phyloP scores from a whole-genome alignment of 2,113 vertebrate species.

The Onychostruthus taczanowskii region DNA sequence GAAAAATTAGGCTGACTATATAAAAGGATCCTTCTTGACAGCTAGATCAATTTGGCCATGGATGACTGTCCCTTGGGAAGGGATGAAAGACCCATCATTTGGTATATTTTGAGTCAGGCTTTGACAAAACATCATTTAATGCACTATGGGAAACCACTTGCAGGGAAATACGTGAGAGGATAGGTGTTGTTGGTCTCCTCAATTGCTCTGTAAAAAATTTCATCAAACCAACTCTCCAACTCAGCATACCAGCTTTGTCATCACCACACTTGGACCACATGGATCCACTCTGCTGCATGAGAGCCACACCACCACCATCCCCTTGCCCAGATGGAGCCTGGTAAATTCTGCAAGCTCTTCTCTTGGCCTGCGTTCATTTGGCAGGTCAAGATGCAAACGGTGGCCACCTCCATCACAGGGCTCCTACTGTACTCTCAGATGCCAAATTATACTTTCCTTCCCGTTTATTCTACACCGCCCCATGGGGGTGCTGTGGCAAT shows the following conservation, averaged over 20 bases:
- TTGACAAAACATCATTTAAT: not conserved
- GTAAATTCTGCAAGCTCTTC: not conserved
- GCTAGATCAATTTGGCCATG: slow-evolving; percentile 1
- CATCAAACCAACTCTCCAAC: not conserved
- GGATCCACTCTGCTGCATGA: rapidly evolving
- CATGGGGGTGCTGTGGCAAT: not conserved
- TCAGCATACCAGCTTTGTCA: not conserved
- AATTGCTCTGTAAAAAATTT: not conserved
- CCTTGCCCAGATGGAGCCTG: not conserved
- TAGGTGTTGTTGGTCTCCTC: not conserved
- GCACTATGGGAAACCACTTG: not conserved
- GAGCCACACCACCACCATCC: not conserved
- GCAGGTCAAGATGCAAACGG: not conserved
- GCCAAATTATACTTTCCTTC: not conserved
- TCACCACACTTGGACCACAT: not conserved
- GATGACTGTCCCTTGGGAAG: not conserved
- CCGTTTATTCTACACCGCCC: rapidly evolving
- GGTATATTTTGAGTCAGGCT: not conserved
- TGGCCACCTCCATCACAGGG: rapidly evolving
- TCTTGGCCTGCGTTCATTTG: rapidly evolving
- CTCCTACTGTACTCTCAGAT: not conserved
- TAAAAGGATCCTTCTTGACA: slow-evolving; percentile 4
- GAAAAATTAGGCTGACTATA: slow-evolving; percentile 28
- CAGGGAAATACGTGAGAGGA: not conserved
- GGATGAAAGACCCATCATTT: not conserved